Conservation (phyloP, 2,797 vertebrate species). For the Benthosema pterotum region DNA sequence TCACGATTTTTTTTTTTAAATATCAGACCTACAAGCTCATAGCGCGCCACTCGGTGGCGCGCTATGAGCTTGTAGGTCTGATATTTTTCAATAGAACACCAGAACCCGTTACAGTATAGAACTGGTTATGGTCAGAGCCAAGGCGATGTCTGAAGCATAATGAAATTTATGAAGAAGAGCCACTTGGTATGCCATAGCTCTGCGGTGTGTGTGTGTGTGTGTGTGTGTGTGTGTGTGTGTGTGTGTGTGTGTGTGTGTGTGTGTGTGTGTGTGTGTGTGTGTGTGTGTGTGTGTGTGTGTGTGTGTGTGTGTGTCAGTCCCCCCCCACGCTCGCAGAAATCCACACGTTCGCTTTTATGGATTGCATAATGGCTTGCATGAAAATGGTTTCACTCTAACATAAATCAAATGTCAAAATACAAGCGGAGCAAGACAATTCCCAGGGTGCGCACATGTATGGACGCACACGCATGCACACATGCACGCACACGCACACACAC, state of each 20-base stretch:
- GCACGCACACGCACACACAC: constrained; percentile 20
- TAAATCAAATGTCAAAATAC: constrained; percentile 86
- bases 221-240: no score
- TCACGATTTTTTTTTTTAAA: no score
- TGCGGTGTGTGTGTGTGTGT: no score
- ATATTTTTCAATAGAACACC: no score
- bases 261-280: no score
- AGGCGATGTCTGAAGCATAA: constrained; percentile 75
- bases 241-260: no score
- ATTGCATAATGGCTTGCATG: constrained; percentile 83
- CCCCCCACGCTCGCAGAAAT: constrained; percentile 75
- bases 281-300: no score
- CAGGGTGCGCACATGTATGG: constrained; percentile 64
- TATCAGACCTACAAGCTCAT: no score
- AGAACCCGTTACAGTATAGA: no score
- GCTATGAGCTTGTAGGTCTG: no score
- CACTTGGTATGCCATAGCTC: constrained; percentile 82
- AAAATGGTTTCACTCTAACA: constrained; percentile 83
- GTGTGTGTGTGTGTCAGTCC: no score
- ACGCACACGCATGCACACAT: constrained; percentile 32
- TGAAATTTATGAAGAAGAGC: constrained; percentile 81
- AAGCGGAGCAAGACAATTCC: constrained; percentile 80
- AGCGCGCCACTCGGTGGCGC: no score
- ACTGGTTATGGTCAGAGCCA: constrained; percentile 72
- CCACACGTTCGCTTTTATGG: constrained; percentile 79